Conservation (phyloP, 2,797 vertebrate genomes). For the Enteromius anoplus region DNA sequence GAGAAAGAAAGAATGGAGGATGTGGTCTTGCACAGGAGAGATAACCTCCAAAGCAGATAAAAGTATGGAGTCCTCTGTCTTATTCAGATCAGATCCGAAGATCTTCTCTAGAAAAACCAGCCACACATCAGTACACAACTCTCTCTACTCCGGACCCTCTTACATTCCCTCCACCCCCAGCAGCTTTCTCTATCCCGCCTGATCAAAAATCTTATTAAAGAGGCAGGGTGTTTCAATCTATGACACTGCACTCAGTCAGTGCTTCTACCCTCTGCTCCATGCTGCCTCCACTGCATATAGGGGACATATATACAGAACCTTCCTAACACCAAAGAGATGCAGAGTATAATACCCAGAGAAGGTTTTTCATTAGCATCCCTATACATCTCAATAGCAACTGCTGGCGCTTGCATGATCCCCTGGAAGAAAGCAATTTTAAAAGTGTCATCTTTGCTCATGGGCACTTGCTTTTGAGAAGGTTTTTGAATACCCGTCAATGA, state of each 20-base stretch:
- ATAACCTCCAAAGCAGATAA: conserved; percentile 27
- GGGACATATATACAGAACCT: not conserved
- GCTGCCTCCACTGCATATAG: not conserved
- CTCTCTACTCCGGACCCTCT: not conserved
- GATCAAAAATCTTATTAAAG: not conserved
- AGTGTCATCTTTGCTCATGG: not conserved
- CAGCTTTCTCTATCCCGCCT: not conserved
- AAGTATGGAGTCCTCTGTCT: not conserved
- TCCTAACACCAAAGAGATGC: not conserved
- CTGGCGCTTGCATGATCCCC: not conserved
- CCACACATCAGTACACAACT: not conserved
- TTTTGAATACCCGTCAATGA: not conserved
- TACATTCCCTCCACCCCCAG: not conserved
- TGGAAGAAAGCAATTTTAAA: not conserved
- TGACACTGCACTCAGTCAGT: not conserved
- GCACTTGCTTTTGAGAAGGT: not conserved
- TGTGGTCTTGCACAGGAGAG: conserved; percentile 14
- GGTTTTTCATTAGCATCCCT: not conserved
- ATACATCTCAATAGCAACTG: not conserved
- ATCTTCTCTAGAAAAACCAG: not conserved
- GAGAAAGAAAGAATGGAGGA: conserved; percentile 39
- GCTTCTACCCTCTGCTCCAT: not conserved
- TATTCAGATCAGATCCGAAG: conserved; percentile 1
- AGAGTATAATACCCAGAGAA: not conserved
- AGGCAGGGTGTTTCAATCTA: not conserved